These are phyloP conservation scores for Campylorhamphus procurvoides DNA, from an alignment of 2,113 vertebrate species.

Conservation along the genomic window DNA sequence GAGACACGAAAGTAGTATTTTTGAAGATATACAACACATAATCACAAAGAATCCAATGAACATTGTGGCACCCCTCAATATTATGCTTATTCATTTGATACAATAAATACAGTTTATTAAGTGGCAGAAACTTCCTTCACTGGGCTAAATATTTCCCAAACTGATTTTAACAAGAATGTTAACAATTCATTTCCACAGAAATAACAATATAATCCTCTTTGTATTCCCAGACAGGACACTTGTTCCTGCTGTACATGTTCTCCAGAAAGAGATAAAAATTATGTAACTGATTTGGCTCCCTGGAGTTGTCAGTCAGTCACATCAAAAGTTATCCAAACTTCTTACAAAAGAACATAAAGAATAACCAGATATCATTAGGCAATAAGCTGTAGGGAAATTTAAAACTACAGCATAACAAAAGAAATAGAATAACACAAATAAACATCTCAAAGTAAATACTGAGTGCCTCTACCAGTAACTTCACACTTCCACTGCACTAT, in stretches of 20 bases:
- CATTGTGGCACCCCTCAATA: background rate
- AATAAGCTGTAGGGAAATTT: background rate
- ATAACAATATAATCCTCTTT: background rate
- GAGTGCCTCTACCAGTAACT: background rate
- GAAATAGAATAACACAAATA: background rate
- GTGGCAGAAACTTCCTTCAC: background rate
- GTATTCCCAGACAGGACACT: background rate
- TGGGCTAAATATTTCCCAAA: background rate
- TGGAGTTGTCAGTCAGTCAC: background rate
- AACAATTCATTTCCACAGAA: background rate
- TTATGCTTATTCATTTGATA: background rate
- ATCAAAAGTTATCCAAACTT: background rate
- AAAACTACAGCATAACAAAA: background rate
- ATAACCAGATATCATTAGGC: background rate
- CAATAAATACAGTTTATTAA: background rate
- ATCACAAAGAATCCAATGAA: background rate
- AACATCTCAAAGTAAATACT: background rate
- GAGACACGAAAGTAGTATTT: background rate
- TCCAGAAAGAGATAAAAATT: background rate
- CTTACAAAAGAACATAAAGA: background rate
- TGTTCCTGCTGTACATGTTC: background rate
- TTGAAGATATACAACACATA: background rate
- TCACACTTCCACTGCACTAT: background rate
- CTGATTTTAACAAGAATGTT: background rate
- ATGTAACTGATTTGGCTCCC: background rate